These are phyloP conservation scores for Tachyglossus aculeatus DNA, from an alignment of 2,797 vertebrate species.

Conservation along the genomic window DNA sequence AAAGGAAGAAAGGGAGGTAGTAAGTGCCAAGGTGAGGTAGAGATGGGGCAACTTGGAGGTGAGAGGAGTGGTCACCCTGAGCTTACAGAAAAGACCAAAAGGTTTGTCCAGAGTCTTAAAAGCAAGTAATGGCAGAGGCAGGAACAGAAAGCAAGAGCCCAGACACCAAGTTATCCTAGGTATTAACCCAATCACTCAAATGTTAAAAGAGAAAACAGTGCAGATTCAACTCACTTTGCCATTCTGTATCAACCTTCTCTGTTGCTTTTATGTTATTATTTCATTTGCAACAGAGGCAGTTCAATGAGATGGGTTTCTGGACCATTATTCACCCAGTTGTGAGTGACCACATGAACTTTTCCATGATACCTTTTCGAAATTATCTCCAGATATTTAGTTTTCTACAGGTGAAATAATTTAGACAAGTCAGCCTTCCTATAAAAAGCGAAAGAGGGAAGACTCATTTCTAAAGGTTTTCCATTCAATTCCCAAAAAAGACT, in stretches of 20 bases:
- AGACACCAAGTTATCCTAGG: too few species aligned
- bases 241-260: too few species aligned
- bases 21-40: too few species aligned
- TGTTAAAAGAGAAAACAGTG: too few species aligned
- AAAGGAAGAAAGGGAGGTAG: too few species aligned
- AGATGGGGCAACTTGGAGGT: conserved; percentile 5
- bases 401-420: too few species aligned
- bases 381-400: too few species aligned
- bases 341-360: background rate
- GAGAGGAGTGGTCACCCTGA: background rate
- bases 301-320: background rate
- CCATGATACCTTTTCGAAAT: conserved; percentile 7
- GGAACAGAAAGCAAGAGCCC: background rate
- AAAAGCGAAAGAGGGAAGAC: too few species aligned
- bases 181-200: too few species aligned
- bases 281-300: background rate
- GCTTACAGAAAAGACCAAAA: background rate
- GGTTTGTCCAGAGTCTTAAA: background rate
- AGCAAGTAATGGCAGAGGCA: background rate
- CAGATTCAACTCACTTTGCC: too few species aligned
- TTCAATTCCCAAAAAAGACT: background rate
- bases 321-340: background rate
- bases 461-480: background rate
- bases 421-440: too few species aligned
- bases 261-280: background rate